These are phyloP conservation scores for Rhingia campestris DNA, from an alignment of 2,888 invertebrate species.

Conservation along the genomic window DNA sequence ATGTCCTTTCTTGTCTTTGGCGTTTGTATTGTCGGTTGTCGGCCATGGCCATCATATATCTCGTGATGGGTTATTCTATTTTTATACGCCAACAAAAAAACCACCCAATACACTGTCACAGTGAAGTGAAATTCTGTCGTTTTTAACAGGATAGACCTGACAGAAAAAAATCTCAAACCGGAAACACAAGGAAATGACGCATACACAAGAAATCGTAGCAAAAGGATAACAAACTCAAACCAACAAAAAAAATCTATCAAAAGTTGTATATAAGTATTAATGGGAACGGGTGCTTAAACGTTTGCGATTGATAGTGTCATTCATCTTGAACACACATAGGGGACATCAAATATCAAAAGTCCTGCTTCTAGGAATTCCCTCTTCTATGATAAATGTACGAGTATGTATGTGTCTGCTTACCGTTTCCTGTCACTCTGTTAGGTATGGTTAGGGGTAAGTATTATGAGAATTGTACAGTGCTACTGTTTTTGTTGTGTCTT, in stretches of 20 bases:
- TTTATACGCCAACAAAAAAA: background rate
- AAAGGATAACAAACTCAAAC: constrained; percentile 41
- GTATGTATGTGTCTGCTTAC: constrained; percentile 16
- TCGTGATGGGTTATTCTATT: constrained; percentile 33
- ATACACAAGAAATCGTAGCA: constrained; percentile 10
- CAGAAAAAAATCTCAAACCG: constrained; percentile 21
- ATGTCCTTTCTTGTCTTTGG: constrained; percentile 57
- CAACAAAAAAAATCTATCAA: constrained; percentile 34
- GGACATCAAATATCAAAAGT: constrained; percentile 63
- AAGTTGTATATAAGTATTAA: constrained; percentile 40
- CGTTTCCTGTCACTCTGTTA: constrained; percentile 39
- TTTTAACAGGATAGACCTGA: constrained; percentile 4
- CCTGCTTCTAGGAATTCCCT: constrained; percentile 3
- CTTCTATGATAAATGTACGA: background rate
- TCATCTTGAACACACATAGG: constrained; percentile 66
- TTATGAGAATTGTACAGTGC: background rate
- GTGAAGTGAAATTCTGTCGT: constrained; percentile 7
- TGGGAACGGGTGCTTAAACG: constrained; percentile 67
- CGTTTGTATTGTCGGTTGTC: constrained; percentile 45
- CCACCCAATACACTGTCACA: background rate
- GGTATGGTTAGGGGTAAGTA: background rate
- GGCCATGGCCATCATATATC: constrained; percentile 48
- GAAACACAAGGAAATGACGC: constrained; percentile 46
- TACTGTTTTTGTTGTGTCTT: constrained; percentile 9
- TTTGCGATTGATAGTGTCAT: constrained; percentile 73